Evolutionary conservation across 2,113 vertebrate species (phyloP).

Genomic region (Chamaea fasciata): DNA sequence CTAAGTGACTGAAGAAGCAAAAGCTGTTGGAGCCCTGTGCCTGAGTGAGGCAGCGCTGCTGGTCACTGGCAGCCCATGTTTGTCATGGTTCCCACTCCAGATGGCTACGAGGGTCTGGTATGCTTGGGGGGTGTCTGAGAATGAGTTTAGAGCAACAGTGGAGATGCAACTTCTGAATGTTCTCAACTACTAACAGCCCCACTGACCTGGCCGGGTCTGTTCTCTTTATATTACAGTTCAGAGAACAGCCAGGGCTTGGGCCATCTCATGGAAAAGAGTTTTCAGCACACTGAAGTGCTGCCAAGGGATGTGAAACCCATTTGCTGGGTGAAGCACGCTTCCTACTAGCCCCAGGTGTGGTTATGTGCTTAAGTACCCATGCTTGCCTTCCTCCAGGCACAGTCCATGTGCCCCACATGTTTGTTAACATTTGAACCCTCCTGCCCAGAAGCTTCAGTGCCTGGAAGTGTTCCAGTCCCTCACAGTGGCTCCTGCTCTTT

Average conservation of each 20-base stretch:
- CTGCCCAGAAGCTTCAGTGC: background rate
- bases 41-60: background rate
- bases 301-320: background rate
- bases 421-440: background rate
- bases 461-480: background rate
- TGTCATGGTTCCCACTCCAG: background rate
- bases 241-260: background rate
- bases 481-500: background rate
- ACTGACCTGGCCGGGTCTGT: background rate
- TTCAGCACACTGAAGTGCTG: background rate
- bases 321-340: background rate
- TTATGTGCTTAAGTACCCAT: background rate
- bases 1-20: background rate
- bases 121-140: background rate
- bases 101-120: fast-evolving
- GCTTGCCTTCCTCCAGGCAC: background rate
- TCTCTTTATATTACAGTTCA: background rate
- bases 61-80: background rate
- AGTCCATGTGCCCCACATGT: background rate
- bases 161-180: background rate
- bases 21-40: background rate
- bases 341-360: background rate
- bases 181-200: background rate
- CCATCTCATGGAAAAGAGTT: background rate
- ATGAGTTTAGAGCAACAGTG: background rate